phyloP scores from a whole-genome alignment of 2,888 invertebrate species.

The Andrena dorsata region DNA sequence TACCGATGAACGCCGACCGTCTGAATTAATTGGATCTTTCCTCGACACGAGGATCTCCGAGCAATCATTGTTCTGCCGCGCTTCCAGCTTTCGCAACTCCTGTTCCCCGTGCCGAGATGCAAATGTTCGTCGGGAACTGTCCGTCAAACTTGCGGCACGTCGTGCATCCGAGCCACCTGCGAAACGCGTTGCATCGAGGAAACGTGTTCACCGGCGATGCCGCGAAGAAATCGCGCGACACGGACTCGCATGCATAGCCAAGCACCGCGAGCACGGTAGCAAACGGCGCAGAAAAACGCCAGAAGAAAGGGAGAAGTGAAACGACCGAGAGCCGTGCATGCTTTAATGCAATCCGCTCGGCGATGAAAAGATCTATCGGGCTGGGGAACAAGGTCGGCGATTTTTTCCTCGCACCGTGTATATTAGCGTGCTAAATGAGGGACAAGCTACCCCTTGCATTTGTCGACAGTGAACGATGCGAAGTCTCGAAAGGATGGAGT shows the following conservation, averaged over 20 bases:
- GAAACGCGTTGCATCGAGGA: conserved; percentile 3
- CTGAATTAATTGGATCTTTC: too few relatives aligned
- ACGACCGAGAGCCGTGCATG: conserved; percentile 47
- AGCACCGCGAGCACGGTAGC: conserved; percentile 35
- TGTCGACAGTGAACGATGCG: background rate
- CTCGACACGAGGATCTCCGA: background rate
- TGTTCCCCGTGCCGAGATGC: background rate
- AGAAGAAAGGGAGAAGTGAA: conserved; percentile 12
- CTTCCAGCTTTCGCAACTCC: background rate
- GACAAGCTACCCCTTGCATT: background rate
- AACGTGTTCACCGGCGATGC: background rate
- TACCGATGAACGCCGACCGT: too few relatives aligned
- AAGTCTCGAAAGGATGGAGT: background rate
- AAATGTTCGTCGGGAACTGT: background rate
- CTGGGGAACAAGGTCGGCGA: conserved; percentile 26
- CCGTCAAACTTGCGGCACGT: background rate
- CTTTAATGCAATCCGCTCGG: conserved; percentile 25
- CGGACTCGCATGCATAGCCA: conserved; percentile 11
- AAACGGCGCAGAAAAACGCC: conserved; percentile 60
- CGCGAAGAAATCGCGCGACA: conserved; percentile 45
- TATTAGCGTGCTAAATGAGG: conserved; percentile 14
- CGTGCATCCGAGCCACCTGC: conserved; percentile 10
- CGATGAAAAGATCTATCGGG: conserved; percentile 49
- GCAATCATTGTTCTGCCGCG: background rate
- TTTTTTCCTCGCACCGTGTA: conserved; percentile 7